phyloP scores from a whole-genome alignment of 23 tunicate genomes.

The Trididemnum clinides region DNA sequence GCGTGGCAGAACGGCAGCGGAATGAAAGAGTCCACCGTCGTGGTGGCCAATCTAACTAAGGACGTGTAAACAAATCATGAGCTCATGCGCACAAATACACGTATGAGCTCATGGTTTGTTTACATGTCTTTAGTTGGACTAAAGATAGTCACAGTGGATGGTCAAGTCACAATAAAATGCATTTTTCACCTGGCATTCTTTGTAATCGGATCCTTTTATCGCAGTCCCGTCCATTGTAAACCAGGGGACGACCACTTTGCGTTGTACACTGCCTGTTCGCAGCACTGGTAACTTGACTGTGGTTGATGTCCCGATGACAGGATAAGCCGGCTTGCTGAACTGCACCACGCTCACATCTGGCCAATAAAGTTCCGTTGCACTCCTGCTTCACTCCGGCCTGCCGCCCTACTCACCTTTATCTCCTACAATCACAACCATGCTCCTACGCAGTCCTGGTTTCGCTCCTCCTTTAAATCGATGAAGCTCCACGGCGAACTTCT shows the following conservation, averaged over 20 bases:
- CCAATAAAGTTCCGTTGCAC: not conserved
- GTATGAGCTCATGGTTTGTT: too few relatives aligned
- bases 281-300: slow-evolving; percentile 81
- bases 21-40: too few relatives aligned
- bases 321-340: slow-evolving; percentile 94
- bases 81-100: too few relatives aligned
- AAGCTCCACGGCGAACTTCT: slow-evolving; percentile 80
- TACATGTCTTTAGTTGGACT: too few relatives aligned
- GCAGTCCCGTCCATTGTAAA: slow-evolving; percentile 87
- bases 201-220: slow-evolving; percentile 70
- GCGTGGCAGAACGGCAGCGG: too few relatives aligned
- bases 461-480: slow-evolving; percentile 87
- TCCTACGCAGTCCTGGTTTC: slow-evolving; percentile 65
- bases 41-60: too few relatives aligned
- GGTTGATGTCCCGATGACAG: slow-evolving; percentile 90
- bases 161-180: not conserved
- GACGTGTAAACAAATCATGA: too few relatives aligned
- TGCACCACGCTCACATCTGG: slow-evolving; percentile 89
- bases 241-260: slow-evolving; percentile 58
- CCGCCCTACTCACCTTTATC: slow-evolving; percentile 66
- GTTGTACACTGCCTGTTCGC: slow-evolving; percentile 87
- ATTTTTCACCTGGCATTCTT: slow-evolving; percentile 44
- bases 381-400: not conserved
- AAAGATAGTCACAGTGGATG: too few relatives aligned
- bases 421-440: slow-evolving; percentile 62